Evolutionary conservation across 2,888 invertebrate genomes (phyloP), one percentile per base, ranked within the genome.

Genomic region (Megaustenia siamemsis): DNA sequence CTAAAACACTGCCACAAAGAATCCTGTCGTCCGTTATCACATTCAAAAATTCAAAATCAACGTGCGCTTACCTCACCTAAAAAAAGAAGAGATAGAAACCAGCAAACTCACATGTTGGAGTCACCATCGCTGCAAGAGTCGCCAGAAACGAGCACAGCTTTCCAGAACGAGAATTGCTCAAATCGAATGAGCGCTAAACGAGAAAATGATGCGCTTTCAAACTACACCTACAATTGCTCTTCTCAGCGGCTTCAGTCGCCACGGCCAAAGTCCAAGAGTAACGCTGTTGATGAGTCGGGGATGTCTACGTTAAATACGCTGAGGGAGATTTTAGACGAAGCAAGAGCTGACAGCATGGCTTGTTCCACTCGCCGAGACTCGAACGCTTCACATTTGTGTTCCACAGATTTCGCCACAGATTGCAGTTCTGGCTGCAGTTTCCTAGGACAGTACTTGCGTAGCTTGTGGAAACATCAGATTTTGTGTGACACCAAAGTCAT

Each of bases 401-500:
- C 28, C 45, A 6, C 15, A 32, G 5, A n/a, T 10, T 28, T 38
- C 12, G 5, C 43, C 2, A 32, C 12, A 1, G 28, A 32, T 5
- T 8, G 28, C 21, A 38, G 38, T 32, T 24, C 24, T 5, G 40
- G 60, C 6, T 15, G n/a, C 21, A 68, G 18, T 15, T 81, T 81
- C n/a, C 32, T 81, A 8, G 69, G 69, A 15, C 53, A 81, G n/a
- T 81, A 81, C n/a, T n/a, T 81, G 6, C 49, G 32, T 21, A 45
- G 49, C 24, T 45, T 81, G 24, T 81, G 80, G 80, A 21, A 35
- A 35, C 43, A 69, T 24, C 80, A 81, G 21, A 18, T 28, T 32
- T 49, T 81, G 12, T 81, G 80, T n/a, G 80, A 81, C 24, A 49
- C 49, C 43, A 81, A 12, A n/a, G 68, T 81, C 12, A 8, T 1